phyloP scores from a whole-genome alignment of 2,113 vertebrate genomes.

The Eulemur macaco region DNA sequence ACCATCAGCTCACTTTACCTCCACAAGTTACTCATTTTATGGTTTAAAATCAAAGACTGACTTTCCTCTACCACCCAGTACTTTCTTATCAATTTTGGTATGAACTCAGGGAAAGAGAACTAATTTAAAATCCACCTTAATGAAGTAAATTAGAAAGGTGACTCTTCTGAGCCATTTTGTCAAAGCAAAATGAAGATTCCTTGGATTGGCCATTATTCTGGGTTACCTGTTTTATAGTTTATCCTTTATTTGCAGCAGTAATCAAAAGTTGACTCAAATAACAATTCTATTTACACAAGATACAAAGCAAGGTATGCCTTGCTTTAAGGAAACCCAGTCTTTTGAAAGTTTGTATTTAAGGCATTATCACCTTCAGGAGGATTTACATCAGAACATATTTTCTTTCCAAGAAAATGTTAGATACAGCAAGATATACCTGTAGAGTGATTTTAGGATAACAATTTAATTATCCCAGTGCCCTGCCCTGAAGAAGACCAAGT shows the following conservation, averaged over 20 bases:
- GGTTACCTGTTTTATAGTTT: neutral
- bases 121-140: constrained; percentile 26
- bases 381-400: neutral
- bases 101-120: neutral
- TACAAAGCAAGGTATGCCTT: neutral
- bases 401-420: neutral
- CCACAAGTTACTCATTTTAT: neutral
- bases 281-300: neutral
- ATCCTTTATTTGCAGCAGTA: neutral
- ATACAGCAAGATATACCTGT: neutral
- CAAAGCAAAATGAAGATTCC: neutral
- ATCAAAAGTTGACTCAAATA: neutral
- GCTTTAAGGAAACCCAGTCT: neutral
- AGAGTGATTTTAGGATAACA: neutral
- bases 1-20: neutral
- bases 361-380: neutral
- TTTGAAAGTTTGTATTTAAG: constrained; percentile 13
- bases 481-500: neutral
- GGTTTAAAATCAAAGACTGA: neutral
- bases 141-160: neutral
- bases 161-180: neutral
- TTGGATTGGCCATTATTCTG: neutral
- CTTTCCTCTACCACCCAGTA: neutral
- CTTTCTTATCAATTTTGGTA: neutral
- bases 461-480: neutral